These are phyloP conservation scores for Cordilura impudica DNA, from an alignment of 2,888 invertebrate species.

Conservation along the genomic window DNA sequence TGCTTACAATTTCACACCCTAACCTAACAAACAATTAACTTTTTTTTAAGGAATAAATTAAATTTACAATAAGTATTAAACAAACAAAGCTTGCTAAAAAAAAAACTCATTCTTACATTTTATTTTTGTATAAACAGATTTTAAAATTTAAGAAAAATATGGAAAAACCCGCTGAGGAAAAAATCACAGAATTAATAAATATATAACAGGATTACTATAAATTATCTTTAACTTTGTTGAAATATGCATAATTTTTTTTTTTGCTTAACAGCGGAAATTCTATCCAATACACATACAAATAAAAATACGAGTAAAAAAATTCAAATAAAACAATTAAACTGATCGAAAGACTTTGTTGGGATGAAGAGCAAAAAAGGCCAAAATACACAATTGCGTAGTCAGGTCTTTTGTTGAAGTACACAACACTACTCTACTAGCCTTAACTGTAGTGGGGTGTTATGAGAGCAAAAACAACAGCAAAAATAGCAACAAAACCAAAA, in stretches of 20 bases:
- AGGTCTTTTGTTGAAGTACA: conserved; percentile 1
- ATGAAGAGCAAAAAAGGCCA: neutral
- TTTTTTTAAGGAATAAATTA: no score
- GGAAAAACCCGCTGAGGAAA: conserved; percentile 11
- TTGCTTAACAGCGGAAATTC: conserved; percentile 40
- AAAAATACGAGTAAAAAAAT: neutral
- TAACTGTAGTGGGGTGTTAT: conserved; percentile 3
- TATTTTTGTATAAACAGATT: no score
- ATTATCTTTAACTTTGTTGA: conserved; percentile 31
- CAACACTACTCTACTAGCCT: neutral
- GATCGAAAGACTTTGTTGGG: neutral
- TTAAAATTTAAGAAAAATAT: neutral
- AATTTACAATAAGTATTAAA: no score
- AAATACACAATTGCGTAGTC: conserved; percentile 27
- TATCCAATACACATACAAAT: conserved; percentile 10
- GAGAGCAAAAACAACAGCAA: neutral
- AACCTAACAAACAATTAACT: no score
- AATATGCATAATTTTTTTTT: conserved; percentile 18
- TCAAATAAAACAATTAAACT: conserved; percentile 11
- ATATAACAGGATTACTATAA: neutral
- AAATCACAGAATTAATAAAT: neutral
- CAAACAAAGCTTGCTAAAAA: neutral
- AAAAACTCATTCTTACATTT: no score
- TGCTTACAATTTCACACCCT: no score
- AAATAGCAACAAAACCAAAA: neutral